Conservation (phyloP, 2,888 invertebrate species). For the Ornithoptera alexandrae region DNA sequence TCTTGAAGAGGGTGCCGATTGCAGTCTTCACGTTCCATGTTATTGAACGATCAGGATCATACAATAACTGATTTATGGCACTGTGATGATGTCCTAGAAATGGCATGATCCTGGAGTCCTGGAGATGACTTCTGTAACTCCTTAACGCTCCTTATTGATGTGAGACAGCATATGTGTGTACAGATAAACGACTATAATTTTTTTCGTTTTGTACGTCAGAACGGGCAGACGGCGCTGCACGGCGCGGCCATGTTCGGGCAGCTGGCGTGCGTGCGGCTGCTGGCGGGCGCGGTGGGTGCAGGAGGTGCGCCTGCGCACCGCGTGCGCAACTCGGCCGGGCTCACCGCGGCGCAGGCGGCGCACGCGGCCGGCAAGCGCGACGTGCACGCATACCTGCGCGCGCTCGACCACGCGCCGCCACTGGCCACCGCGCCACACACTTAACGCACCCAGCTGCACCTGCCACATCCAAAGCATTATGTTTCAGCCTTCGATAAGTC, state of each 20-base stretch:
- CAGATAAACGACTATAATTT: too few species aligned
- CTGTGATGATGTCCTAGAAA: too few species aligned
- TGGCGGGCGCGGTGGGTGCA: slow-evolving; percentile 81
- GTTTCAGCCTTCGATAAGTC: too few species aligned
- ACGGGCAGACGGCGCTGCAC: slow-evolving; percentile 94
- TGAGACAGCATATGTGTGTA: too few species aligned
- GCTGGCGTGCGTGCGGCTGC: slow-evolving; percentile 86
- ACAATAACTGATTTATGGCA: too few species aligned
- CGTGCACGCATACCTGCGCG: slow-evolving; percentile 53
- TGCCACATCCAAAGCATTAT: too few species aligned
- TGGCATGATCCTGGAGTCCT: too few species aligned
- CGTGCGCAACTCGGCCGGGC: slow-evolving; percentile 84
- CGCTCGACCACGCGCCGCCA: slow-evolving; percentile 29
- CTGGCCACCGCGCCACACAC: slow-evolving; percentile 1
- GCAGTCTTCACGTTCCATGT: too few species aligned
- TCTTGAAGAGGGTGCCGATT: too few species aligned
- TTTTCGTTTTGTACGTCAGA: slow-evolving; percentile 72
- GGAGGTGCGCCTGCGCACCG: slow-evolving; percentile 84
- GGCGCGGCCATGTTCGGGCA: slow-evolving; percentile 95
- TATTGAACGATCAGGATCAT: too few species aligned
- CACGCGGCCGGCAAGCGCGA: slow-evolving; percentile 73
- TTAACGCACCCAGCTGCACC: background rate
- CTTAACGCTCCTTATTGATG: too few species aligned
- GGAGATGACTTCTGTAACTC: too few species aligned
- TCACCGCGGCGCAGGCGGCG: slow-evolving; percentile 83